These are phyloP conservation scores for Labia minor DNA, from an alignment of 2,888 invertebrate species.

Conservation along the genomic window DNA sequence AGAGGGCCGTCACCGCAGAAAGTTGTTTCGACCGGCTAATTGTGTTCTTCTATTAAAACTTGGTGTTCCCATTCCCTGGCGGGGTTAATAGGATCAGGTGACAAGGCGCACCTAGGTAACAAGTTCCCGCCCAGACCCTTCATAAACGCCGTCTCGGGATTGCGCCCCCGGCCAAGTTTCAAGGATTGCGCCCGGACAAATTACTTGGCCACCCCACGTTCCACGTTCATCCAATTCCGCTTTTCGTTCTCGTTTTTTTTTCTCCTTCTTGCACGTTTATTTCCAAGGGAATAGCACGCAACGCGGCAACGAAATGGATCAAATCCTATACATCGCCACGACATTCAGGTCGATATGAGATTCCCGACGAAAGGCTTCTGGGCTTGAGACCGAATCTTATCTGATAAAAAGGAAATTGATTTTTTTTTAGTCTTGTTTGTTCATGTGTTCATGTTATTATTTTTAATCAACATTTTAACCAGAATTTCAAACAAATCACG, in stretches of 20 bases:
- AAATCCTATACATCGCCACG: neutral
- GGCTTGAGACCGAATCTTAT: neutral
- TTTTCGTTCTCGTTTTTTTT: neutral
- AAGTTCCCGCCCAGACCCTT: neutral
- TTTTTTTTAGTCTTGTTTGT: neutral
- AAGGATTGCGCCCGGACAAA: too few relatives aligned
- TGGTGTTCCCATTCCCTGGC: neutral
- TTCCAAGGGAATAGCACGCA: neutral
- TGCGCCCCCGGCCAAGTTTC: too few relatives aligned
- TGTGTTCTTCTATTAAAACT: constrained; percentile 5
- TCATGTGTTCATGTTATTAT: neutral
- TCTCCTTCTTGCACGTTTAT: neutral
- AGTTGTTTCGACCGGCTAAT: constrained; percentile 2
- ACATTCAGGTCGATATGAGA: neutral
- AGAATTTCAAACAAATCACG: constrained; percentile 5
- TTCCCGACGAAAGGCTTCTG: neutral
- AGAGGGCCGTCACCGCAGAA: constrained; percentile 7
- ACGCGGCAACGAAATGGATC: neutral
- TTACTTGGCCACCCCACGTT: too few relatives aligned
- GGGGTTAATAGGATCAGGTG: constrained; percentile 13
- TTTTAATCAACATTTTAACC: constrained; percentile 6
- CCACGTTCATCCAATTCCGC: neutral
- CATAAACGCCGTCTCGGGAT: too few relatives aligned
- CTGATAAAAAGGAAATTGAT: constrained; percentile 1
- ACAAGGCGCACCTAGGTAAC: neutral